Conservation (phyloP, 2,888 invertebrate species). For the Rhogogaster chlorosoma region DNA sequence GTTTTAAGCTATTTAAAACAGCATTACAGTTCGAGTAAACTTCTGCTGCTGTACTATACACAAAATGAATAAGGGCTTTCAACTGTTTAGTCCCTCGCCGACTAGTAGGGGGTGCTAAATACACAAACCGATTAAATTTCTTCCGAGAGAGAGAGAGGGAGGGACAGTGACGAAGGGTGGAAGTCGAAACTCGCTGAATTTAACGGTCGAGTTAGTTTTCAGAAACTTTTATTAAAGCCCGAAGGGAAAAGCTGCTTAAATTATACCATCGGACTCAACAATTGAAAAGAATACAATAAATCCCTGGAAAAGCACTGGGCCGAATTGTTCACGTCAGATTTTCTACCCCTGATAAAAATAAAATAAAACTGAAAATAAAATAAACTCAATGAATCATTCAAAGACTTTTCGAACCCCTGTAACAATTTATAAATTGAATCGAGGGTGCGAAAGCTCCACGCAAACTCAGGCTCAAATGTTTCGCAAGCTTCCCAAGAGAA, state of each 20-base stretch:
- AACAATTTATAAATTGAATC: too few species aligned
- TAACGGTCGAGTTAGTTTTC: background rate
- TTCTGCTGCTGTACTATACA: background rate
- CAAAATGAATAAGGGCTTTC: background rate
- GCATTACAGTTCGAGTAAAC: background rate
- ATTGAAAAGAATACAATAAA: background rate
- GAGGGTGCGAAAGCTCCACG: background rate
- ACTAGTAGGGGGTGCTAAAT: background rate
- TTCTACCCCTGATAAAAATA: background rate
- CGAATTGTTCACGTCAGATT: background rate
- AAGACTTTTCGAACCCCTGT: background rate
- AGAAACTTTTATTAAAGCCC: background rate
- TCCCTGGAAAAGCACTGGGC: background rate
- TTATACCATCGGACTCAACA: background rate
- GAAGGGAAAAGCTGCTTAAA: background rate
- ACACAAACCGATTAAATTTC: conserved; percentile 24
- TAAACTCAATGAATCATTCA: background rate
- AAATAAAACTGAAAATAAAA: too few species aligned
- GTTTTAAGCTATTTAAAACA: conserved; percentile 2
- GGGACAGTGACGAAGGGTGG: background rate
- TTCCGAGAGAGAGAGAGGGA: background rate
- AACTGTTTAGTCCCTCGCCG: background rate
- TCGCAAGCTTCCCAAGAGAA: background rate
- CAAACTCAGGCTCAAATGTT: background rate
- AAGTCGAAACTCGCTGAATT: background rate